A percentile compares a stretch with the other conserved stretches of the same genome.
Evolutionary conservation across 1,140 invertebrate species (phyloP).

Genomic region (Drosophila willistoni): DNA sequence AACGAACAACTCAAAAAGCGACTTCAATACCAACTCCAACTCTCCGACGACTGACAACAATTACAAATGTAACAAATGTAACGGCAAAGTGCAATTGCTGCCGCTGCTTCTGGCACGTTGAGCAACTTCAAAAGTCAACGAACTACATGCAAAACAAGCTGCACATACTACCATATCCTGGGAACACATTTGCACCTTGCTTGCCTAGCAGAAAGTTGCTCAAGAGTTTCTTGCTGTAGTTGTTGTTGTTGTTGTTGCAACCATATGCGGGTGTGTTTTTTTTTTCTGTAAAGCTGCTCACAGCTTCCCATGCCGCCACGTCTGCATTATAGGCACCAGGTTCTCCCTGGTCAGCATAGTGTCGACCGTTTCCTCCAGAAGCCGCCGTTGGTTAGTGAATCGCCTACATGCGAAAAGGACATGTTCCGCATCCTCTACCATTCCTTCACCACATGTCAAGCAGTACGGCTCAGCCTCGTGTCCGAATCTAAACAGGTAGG

Average conservation of each 20-base stretch:
- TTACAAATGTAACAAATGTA: conserved; percentile 82
- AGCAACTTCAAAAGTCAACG: conserved; percentile 76
- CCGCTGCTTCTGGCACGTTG: conserved; percentile 29
- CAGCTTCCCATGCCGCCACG: no score
- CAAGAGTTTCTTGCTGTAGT: conserved; percentile 53
- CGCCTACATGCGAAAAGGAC: no score
- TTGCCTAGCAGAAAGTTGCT: conserved; percentile 64
- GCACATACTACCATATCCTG: conserved; percentile 33
- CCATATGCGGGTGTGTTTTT: conserved; percentile 49
- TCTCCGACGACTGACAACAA: conserved; percentile 73
- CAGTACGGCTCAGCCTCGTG: no score
- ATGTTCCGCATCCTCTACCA: no score
- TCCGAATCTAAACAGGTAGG: no score
- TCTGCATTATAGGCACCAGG: no score
- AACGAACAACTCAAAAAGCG: conserved; percentile 16
- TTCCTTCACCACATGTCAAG: no score
- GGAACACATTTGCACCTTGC: conserved; percentile 65
- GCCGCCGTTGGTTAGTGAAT: no score
- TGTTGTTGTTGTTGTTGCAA: conserved; percentile 47
- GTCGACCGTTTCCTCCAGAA: no score
- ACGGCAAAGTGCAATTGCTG: conserved; percentile 65
- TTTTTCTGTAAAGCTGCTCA: no score
- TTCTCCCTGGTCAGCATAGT: no score
- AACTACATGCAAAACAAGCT: conserved; percentile 70
- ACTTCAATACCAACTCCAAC: neutral